phyloP scores from a whole-genome alignment of 2,888 invertebrate genomes.

The Tricholauxania praeusta region DNA sequence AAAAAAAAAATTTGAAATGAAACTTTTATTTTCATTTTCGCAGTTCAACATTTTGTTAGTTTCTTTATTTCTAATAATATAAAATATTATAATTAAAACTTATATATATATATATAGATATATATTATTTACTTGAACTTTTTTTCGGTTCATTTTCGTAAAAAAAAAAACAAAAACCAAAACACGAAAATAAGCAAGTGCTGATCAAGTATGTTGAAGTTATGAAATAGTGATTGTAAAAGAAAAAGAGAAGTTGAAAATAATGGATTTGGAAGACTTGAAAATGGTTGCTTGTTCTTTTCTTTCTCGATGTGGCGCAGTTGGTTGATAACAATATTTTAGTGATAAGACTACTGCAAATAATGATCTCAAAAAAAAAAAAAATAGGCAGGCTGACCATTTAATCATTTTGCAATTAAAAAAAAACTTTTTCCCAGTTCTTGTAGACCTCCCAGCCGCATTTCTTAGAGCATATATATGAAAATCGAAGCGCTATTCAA shows the following conservation, averaged over 20 bases:
- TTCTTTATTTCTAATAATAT: background rate
- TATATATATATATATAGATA: background rate
- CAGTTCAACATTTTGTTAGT: constrained; percentile 18
- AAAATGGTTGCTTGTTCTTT: constrained; percentile 10
- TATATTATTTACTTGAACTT: no score
- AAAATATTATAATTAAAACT: background rate
- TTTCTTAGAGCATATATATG: no score
- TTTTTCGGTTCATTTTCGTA: constrained; percentile 5
- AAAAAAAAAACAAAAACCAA: background rate
- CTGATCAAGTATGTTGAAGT: background rate
- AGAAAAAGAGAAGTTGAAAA: constrained; percentile 6
- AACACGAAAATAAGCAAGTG: background rate
- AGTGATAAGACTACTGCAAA: no score
- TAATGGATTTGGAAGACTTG: constrained; percentile 19
- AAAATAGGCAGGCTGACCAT: no score
- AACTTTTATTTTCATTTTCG: constrained; percentile 30
- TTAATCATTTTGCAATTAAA: no score
- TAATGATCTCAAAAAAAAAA: no score
- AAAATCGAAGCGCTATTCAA: no score
- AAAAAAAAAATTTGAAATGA: constrained; percentile 13
- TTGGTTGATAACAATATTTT: no score
- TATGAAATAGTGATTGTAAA: background rate
- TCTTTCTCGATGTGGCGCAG: background rate
- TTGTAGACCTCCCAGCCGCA: no score
- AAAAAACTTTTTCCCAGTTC: no score